Conservation (phyloP, 2,797 vertebrate genomes). For the Paramormyrops hopkinsi region DNA sequence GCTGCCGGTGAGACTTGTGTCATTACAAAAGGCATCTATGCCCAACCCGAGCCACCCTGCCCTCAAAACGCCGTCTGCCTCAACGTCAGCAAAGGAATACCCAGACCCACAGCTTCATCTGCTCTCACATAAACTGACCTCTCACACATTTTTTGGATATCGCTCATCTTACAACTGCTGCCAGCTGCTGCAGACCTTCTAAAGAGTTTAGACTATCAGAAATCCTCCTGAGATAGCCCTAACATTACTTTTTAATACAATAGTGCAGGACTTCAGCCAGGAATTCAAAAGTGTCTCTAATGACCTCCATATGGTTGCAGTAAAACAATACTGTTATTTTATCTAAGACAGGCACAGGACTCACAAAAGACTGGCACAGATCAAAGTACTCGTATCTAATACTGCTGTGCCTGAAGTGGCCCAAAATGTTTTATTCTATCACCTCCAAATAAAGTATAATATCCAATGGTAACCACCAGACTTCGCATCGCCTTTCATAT, state of each 20-base stretch:
- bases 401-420: background rate
- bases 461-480: background rate
- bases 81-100: background rate
- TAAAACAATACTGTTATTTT: background rate
- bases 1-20: conserved; percentile 54
- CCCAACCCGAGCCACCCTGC: background rate
- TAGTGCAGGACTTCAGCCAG: background rate
- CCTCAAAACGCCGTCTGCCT: background rate
- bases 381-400: background rate
- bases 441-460: background rate
- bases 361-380: background rate
- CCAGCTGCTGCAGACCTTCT: background rate
- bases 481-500: background rate
- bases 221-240: background rate
- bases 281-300: background rate
- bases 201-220: background rate
- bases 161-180: background rate
- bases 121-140: background rate
- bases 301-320: background rate
- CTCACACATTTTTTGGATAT: background rate
- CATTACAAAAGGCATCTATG: background rate
- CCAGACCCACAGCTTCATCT: background rate
- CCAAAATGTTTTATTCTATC: background rate
- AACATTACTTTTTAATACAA: background rate
- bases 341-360: background rate